Base-by-base conservation (phyloP, 37 sponge, comb jelly and placozoan genomes). In the Ianthella basta region DNA sequence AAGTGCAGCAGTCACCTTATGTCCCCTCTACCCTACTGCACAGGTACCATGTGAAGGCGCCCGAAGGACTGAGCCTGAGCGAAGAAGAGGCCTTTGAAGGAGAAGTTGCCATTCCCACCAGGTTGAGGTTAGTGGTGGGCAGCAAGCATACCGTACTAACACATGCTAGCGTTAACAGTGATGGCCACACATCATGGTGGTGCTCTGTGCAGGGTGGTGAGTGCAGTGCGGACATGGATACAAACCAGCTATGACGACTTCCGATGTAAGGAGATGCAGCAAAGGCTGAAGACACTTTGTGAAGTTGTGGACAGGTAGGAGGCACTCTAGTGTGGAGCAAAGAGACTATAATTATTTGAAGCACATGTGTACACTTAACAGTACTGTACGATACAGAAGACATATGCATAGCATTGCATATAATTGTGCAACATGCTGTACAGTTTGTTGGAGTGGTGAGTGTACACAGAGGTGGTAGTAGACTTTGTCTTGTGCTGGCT, bases 181-280 rank as follows among this genome's bases (percentile, higher is more conserved):
- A 23, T 61, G 25, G 4, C 5, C 63, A 10, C 63, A 61, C 63
- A 61, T 54, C 39, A 4, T 80, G 0, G 32, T 23, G 56, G 0
- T 19, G 44, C 34, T 25, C 16, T 82, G 33, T 56, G 30, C 80
- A 94, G 95, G 36, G 87, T 91, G 33, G 77, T 89, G 25, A 85
- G 91, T 84, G 85, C 65, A 20, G 24, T 94, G 24, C 82, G 91
- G 30, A 63, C 40, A 19, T 94, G 95, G 95, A 21, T 94, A 39
- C 35, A 34, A 14, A 25, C 24, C 55, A 70, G 70, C 40, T 88
- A 57, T 57, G 86, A 91, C 24, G 95, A 94, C 74, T 94, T 94
- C 84, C 85, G 85, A 24, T 63, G 80, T 20, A 35, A 82, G 27
- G 77, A 74, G n/a, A 16, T 91, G 24, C 29, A 34, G 0, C 36